Evolutionary conservation across 2,113 vertebrate genomes (phyloP), one percentile per base, ranked within the genome.

Genomic region (Ia io): DNA sequence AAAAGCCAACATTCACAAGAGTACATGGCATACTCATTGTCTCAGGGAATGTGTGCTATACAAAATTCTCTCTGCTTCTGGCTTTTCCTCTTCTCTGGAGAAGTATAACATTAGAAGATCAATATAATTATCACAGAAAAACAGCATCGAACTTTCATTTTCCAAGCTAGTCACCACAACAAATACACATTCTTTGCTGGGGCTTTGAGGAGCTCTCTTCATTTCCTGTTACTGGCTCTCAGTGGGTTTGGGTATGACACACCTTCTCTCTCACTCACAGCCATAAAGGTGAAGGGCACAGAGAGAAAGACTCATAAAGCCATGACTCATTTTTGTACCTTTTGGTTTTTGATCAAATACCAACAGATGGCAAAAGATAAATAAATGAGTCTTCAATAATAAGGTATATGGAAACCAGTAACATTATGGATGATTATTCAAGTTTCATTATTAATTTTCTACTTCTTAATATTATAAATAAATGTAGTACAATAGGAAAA

Each of bases 271-370:
- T 95, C 88, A 47, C 92, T 95, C 94, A 82, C 35, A 84, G 77
- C 69, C 69, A 8, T 79, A 40, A 91, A 97, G 69, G 83, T 74
- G 92, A 95, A 94, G 85, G 85, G 85, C 51, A 73, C 82, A 86
- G 84, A 95, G 80, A 93, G 96, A 69, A 74, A 92, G 92, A 53
- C 25, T 95, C 88, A 93, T 9, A 13, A 88, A 97, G 83, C 42
- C 70, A 47, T 97, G 97, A 97, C 95, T 97, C 97, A 97, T 97
- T 97, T 95, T 92, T 83, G 89, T 35, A 85, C 90, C 77, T 93
- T 95, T 82, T 86, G 78, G 96, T 37, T 94, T 95, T 97, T 96
- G 89, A 96, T 91, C 91, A 97, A 97, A 96, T 97, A 95, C 95
- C 94, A 96, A 84, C 51, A 95, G 94, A 96, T 97, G 94, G 93